Evolutionary conservation across 2,888 invertebrate genomes (phyloP).

Genomic region (Sturmia bella): DNA sequence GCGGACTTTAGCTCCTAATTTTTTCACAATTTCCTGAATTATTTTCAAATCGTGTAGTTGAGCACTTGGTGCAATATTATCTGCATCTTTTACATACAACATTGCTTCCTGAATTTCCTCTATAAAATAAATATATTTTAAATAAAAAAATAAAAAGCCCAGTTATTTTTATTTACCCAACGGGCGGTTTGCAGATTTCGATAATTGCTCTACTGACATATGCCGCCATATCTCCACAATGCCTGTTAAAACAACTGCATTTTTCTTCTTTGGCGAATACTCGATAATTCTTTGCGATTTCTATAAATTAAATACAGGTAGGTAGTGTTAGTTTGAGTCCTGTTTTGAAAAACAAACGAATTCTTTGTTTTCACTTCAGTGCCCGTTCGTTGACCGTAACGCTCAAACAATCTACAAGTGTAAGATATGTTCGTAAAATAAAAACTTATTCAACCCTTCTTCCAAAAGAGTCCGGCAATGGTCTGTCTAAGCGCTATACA

Average conservation of each 20-base stretch:
- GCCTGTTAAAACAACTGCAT: slow-evolving; percentile 70
- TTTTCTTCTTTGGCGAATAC: slow-evolving; percentile 82
- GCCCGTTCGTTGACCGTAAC: too few species aligned
- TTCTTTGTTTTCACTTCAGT: too few species aligned
- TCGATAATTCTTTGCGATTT: slow-evolving; percentile 84
- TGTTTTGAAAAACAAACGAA: too few species aligned
- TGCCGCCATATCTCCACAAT: slow-evolving; percentile 89
- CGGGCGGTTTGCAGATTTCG: slow-evolving; percentile 85
- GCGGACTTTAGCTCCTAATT: slow-evolving; percentile 86
- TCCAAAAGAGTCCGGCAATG: too few species aligned
- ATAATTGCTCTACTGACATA: slow-evolving; percentile 91
- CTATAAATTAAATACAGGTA: slow-evolving; percentile 73
- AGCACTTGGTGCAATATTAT: slow-evolving; percentile 83
- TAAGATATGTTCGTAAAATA: too few species aligned
- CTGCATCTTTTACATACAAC: slow-evolving; percentile 85
- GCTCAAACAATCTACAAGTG: too few species aligned
- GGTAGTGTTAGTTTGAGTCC: too few species aligned
- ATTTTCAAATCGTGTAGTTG: slow-evolving; percentile 86
- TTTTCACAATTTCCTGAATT: slow-evolving; percentile 87
- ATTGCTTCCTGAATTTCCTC: slow-evolving; percentile 88
- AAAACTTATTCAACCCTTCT: too few species aligned
- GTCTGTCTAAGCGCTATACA: too few species aligned
- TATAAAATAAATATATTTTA: too few species aligned
- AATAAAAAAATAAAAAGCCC: too few species aligned
- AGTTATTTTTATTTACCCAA: slow-evolving; percentile 82